phyloP scores from a whole-genome alignment of 1,140 invertebrate species.

The Caenorhabditis latens region DNA sequence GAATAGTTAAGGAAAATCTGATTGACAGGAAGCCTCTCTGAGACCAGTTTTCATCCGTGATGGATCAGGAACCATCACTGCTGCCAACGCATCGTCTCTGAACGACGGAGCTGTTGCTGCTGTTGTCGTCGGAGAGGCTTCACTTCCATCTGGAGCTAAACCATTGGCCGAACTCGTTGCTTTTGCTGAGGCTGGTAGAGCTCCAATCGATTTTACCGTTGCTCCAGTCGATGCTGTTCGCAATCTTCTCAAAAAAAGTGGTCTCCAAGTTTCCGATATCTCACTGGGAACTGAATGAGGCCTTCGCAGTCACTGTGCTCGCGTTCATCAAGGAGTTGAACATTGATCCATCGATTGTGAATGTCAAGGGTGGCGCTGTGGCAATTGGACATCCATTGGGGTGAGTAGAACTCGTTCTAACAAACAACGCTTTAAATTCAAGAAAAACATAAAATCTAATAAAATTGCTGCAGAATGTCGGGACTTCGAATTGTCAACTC shows the following conservation, averaged over 20 bases:
- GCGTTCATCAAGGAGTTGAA: conserved; percentile 92
- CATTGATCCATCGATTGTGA: conserved; percentile 89
- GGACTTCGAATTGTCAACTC: conserved; percentile 92
- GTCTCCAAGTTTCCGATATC: conserved; percentile 30
- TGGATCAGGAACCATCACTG: conserved; percentile 89
- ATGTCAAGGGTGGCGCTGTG: conserved; percentile 96
- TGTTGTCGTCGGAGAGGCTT: conserved; percentile 81
- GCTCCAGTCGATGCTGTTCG: conserved; percentile 83
- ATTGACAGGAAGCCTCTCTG: conserved; percentile 84
- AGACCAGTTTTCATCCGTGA: conserved; percentile 73
- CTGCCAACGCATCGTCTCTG: conserved; percentile 96
- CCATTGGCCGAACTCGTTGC: conserved; percentile 84
- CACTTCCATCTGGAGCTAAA: conserved; percentile 81
- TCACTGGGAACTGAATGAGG: conserved; percentile 84
- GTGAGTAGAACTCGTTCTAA: conserved; percentile 78
- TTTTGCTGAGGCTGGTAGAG: conserved; percentile 94
- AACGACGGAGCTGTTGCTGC: conserved; percentile 96
- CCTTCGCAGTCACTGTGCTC: conserved; percentile 93
- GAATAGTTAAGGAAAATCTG: not conserved
- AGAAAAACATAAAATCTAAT: too few relatives aligned
- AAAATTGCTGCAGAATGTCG: conserved; percentile 86
- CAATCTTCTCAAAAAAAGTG: conserved; percentile 30
- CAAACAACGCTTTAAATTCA: not conserved
- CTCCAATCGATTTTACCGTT: conserved; percentile 97
- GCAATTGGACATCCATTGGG: conserved; percentile 97